Base-by-base conservation (phyloP, 2,113 vertebrate species). In the Mellivora capensis region DNA sequence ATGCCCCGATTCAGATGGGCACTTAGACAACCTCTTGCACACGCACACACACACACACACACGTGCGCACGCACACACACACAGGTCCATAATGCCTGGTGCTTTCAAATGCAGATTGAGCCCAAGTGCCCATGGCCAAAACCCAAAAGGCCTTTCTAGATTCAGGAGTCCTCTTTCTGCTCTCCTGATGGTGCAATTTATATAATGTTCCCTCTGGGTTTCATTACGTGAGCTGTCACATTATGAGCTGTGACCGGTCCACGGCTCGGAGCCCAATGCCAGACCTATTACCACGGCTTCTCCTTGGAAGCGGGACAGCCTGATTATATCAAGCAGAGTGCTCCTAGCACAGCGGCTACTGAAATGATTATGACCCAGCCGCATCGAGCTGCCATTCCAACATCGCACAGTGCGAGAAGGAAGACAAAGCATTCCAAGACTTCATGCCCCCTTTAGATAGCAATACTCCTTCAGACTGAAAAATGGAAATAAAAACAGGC, bases 111-210 rank as follows among this genome's bases (percentile, higher is more conserved):
- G 96, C 92, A 86, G 6, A 96, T n/a, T 21, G 87, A 96, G 93
- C 76, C 57, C 15, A 69, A 96, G 91, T 83, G 96, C 95, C 91
- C 13, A 92, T 44, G n/a, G 87, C 62, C 85, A 39, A 91, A 82
- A 77, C 89, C 87, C 62, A 77, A 93, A 96, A 97, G 91, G 72
- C 59, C 67, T 81, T 23, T 84, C 8, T 39, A 91, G 71, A 97
- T 90, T 94, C 91, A 54, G 84, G 97, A 94, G 44, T 14, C 94
- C 57, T 93, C 96, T 94, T 82, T 91, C 95, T 77, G 79, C 96
- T 92, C 49, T 31, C 71, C 80, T 81, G 67, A 74, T n/a, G 81
- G 97, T 85, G 67, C 18, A 81, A 71, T 98, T 97, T 92, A 69
- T 29, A 88, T 67, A 96, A 98, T 31, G 15, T 25, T 47, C 90